Conservation (phyloP, 2,797 vertebrate species). For the Parauchenoglanis punctatus region DNA sequence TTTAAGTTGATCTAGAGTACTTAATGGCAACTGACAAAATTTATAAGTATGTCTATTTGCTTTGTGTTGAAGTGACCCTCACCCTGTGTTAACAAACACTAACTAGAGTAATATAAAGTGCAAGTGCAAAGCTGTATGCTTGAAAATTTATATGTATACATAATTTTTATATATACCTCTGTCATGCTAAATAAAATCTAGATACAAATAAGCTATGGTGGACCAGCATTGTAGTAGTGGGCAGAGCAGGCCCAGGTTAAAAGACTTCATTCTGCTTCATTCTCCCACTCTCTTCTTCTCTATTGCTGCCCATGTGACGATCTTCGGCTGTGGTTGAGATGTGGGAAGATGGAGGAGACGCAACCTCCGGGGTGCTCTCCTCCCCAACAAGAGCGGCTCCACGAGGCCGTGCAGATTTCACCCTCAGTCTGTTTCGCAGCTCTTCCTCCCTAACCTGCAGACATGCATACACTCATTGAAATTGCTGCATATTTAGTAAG, state of each 20-base stretch:
- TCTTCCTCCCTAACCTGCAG: slow-evolving; percentile 76
- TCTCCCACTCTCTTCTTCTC: slow-evolving; percentile 60
- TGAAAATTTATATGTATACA: neutral
- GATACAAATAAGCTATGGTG: slow-evolving; percentile 3
- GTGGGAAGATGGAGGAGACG: neutral
- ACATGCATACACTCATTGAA: neutral
- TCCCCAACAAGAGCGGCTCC: neutral
- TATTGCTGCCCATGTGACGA: slow-evolving; percentile 4
- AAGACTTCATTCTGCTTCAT: slow-evolving; percentile 60
- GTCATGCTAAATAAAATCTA: neutral
- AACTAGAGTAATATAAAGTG: slow-evolving; percentile 49
- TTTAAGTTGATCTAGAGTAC: neutral
- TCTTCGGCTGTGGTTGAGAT: slow-evolving; percentile 19
- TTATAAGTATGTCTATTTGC: neutral
- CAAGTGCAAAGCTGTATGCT: slow-evolving; percentile 35
- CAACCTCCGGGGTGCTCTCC: slow-evolving; percentile 21
- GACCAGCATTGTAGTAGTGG: neutral
- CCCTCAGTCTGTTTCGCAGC: slow-evolving; percentile 70
- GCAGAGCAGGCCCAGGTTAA: slow-evolving; percentile 47
- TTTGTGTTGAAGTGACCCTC: slow-evolving; percentile 21
- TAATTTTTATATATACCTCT: neutral
- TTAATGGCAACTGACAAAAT: slow-evolving; percentile 15
- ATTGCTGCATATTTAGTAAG: neutral
- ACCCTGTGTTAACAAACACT: slow-evolving; percentile 26
- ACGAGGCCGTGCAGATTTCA: slow-evolving; percentile 66